Base-by-base conservation (phyloP, 1,140 invertebrate genomes). In the Leptestheria dahalacensis region DNA sequence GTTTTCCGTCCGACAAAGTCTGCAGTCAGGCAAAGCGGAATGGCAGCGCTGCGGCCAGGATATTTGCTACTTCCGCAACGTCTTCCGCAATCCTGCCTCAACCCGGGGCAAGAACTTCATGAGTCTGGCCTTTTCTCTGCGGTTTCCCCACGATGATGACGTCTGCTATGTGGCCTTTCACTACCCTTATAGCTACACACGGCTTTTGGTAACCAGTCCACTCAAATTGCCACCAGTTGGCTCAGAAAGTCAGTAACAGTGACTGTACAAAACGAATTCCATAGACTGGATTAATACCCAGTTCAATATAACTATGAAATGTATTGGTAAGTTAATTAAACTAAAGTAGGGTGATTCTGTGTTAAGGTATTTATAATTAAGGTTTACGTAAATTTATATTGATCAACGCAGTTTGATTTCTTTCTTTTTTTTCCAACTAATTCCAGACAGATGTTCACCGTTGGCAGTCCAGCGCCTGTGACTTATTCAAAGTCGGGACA, bases 161-260 rank as follows among this genome's bases (percentile, higher is more conserved):
- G 77, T 91, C 20, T 89, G 85, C 67, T 95, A 94, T 70, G 69
- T 95, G 55, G 89, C 90, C 1, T 95, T 92, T 69, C 89, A 93
- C 71, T 92, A 84, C 70, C 91, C 91, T 0, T 94, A 89, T 68
- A 89, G 88, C 0, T 93, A 90, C 69, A 83, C 85, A 11, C 79
- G 80, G 66, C 71, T 93, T 63, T 74, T 85, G 77, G 82, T 84
- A 64, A 69, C 74, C n/a, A n/a, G n/a, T n/a, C n/a, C n/a, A n/a
- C n/a, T n/a, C n/a, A n/a, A n/a, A n/a, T n/a, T n/a, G n/a, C n/a
- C n/a, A n/a, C n/a, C n/a, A n/a, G n/a, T n/a, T n/a, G n/a, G n/a
- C n/a, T n/a, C n/a, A n/a, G n/a, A n/a, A n/a, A n/a, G n/a, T n/a
- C n/a, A n/a, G n/a, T n/a, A n/a, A n/a, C n/a, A n/a, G n/a, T n/a